Base-by-base conservation (phyloP, 2,797 vertebrate species). In the Perodicticus potto region DNA sequence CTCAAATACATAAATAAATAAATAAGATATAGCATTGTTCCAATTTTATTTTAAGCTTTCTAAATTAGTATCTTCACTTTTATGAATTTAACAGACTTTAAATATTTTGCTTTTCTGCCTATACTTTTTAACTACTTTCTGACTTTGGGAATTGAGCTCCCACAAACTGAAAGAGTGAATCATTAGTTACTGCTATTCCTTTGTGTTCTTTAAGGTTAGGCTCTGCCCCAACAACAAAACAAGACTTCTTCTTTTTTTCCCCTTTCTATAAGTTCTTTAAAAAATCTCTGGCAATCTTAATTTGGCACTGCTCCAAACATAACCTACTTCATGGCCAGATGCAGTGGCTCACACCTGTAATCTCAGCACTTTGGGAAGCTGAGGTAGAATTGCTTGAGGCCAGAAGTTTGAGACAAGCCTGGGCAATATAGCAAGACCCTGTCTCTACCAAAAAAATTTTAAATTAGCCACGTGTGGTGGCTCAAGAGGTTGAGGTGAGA, bases 51-150 rank as follows among this genome's bases (percentile, higher is more conserved):
- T 87, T 85, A 90, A 88, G 69, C 45, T 92, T 89, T 80, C 82
- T 59, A 93, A 96, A 82, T 7, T 40, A 72, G n/a, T 89, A 34
- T 74, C 43, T 95, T 96, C 73, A 93, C 34, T 22, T 80, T 89
- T 9, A 37, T 95, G 40, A 94, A 45, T 88, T 95, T 95, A 95
- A 93, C 40, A 74, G 32, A 95, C 12, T 87, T 84, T n/a, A 74
- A 57, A 57, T 55, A 19, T 80, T 94, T 93, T 81, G 49, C 34
- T 57, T 89, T 29, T 89, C 49, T 45, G 3, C 22, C 70, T 95
- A 61, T 88, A 76, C 23, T 76, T 91, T 87, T 86, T 83, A 78
- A 86, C 32, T 94, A 37, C 61, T 89, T 67, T 89, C 70, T 92
- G 49, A 70, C 49, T 70, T 29, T 74, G 27, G n/a, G 32, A 80